Base-by-base conservation (phyloP, 2,888 invertebrate genomes). In the Glyphotaelius pellucidus region DNA sequence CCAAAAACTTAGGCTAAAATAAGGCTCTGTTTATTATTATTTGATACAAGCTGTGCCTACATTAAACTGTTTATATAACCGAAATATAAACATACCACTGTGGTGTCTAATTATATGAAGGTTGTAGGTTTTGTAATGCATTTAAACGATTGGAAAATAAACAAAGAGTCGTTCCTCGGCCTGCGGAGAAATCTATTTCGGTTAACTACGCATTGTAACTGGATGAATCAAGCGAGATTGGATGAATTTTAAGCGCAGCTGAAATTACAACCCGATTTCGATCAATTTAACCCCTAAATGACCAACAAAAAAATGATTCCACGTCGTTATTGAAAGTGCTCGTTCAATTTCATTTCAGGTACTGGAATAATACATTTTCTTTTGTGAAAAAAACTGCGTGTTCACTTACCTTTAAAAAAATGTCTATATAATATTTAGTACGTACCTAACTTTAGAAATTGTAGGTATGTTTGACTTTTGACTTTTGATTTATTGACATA, bases 211-310 rank as follows among this genome's bases (percentile, higher is more conserved):
- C 42, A 35, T 80, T 38, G 79, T 38, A 86, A 42, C 86, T 30
- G 42, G 80, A 89, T 80, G n/a, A 80, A 80, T 42, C 35, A 80
- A 89, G 79, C 42, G 67, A 80, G 89, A 89, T 89, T 89, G 80
- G 89, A 30, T n/a, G 42, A 79, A 91, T 38, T 52, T 87, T 30
- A 38, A 87, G 80, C 91, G 87, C 86, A 91, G 87, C 79, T 87
- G 91, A 89, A 91, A 91, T 91, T 91, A 91, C 85, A 79, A 89
- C 88, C 83, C 47, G 80, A 87, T 87, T 87, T 87, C 67, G 90
- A 52, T 90, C 79, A 85, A 35, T 90, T 90, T 85, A 85, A 90
- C 84, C 84, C 90, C 25, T 9, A n/a, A 14, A 30, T n/a, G 85
- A 11, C 67, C 32, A n/a, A 7, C 0, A 19, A 67, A 67, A 67